Evolutionary conservation across 1,140 invertebrate species (phyloP), one percentile per base, ranked within the genome.

Genomic region (Scaptomyza montana): DNA sequence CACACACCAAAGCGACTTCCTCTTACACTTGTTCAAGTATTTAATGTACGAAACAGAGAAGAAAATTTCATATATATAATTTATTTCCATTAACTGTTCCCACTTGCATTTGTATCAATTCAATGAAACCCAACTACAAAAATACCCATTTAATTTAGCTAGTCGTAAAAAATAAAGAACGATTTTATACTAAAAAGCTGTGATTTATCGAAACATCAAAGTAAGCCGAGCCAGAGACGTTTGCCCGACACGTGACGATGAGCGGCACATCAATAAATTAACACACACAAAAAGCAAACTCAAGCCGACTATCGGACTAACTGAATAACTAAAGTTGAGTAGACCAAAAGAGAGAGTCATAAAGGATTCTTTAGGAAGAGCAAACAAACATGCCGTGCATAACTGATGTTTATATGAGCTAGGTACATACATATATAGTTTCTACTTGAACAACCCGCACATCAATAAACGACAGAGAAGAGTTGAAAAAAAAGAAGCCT

Each of bases 381-480:
- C 33, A 78, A 69, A 62, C 74, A 78, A 77, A 87, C 85, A 87
- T 77, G 84, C 66, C 75, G 68, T 55, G 84, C 79, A 89, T 87
- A 84, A 68, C 77, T 80, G 85, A 87, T 87, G 84, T 43, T 45
- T 16, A 16, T 43, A 50, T 9, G 62, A 39, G 36, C 36, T 30
- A 30, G 30, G 5, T 30, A 39, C 9, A 39, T 12, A 39, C 9
- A 39, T n/a, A n/a, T 43, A 43, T 43, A 43, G n/a, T 36, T 36
- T 36, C 2, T 36, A 36, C 33, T 36, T 36, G 33, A 81, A 75
- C 3, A 43, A 33, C 30, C 30, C 30, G 30, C 5, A 5, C 30
- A 7, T 33, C 30, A 43, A 43, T 4, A 43, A 4, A n/a, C n/a
- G 10, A 43, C 12, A n/a, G 8, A 8, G 33, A 36, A 36, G 30